Evolutionary conservation across 92 coral and sea anemone genomes (phyloP).

Genomic region (Virgularia gustaviana): DNA sequence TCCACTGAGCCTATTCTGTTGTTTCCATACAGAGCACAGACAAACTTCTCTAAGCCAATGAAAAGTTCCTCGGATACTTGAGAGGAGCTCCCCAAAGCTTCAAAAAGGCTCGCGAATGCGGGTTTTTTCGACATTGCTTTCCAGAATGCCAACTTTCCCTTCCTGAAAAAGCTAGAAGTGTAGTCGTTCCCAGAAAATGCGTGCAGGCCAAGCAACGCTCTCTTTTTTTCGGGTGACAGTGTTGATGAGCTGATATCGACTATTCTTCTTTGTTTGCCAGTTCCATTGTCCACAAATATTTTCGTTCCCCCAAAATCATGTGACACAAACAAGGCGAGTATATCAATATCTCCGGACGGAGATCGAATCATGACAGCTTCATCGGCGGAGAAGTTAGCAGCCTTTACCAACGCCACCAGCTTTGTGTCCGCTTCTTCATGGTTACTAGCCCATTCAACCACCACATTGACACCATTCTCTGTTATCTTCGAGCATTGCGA

Average conservation of each 20-base stretch:
- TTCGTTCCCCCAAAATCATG: constrained; percentile 3
- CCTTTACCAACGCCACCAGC: neutral
- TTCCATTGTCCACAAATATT: constrained; percentile 7
- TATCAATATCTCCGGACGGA: constrained; percentile 12
- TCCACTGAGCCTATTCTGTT: neutral
- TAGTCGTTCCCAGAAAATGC: constrained; percentile 25
- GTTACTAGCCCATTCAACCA: neutral
- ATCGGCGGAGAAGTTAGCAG: neutral
- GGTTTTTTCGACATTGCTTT: neutral
- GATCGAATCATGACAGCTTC: constrained; percentile 17
- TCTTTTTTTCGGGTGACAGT: neutral
- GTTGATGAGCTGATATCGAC: constrained; percentile 4
- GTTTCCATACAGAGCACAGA: neutral
- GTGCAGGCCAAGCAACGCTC: constrained; percentile 11
- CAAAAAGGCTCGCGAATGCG: neutral
- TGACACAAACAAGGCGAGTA: constrained; percentile 8
- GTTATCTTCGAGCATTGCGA: neutral
- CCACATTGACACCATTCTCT: neutral
- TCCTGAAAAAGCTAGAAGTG: constrained; percentile 1
- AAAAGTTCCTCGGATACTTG: neutral
- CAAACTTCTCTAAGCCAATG: neutral
- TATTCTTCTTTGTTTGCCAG: constrained; percentile 7
- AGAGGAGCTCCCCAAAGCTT: constrained; percentile 1
- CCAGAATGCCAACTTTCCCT: constrained; percentile 21
- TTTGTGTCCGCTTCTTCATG: constrained; percentile 2